These are phyloP conservation scores for Heliconius aoede DNA, from an alignment of 2,888 invertebrate genomes.

Conservation along the genomic window DNA sequence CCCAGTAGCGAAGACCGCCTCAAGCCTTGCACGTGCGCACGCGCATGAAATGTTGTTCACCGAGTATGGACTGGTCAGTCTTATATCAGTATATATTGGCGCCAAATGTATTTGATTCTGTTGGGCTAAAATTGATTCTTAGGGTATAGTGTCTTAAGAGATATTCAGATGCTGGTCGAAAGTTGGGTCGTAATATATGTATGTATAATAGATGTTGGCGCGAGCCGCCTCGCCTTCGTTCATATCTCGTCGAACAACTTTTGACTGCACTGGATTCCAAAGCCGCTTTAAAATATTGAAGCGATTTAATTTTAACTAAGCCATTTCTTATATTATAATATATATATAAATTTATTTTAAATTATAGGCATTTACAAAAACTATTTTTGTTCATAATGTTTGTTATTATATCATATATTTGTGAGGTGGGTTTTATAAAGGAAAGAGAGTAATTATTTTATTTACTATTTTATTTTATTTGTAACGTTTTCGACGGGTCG, in stretches of 20 bases:
- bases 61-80: conserved; percentile 54
- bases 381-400: conserved; percentile 1
- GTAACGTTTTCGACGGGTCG: conserved; percentile 46
- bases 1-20: conserved; percentile 72
- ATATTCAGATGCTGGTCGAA: conserved; percentile 22
- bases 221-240: conserved; percentile 50
- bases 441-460: conserved; percentile 64
- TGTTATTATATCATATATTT: background rate
- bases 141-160: background rate
- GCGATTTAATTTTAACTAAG: conserved; percentile 56
- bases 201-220: conserved; percentile 44
- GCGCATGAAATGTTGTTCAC: conserved; percentile 56
- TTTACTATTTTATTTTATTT: conserved; percentile 66
- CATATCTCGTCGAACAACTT: conserved; percentile 71
- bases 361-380: conserved; percentile 18
- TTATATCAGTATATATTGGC: conserved; percentile 33
- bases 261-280: conserved; percentile 56
- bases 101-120: conserved; percentile 26
- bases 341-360: conserved; percentile 49
- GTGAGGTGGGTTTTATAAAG: conserved; percentile 34
- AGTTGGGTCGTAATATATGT: conserved; percentile 35
- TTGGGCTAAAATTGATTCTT: conserved; percentile 27
- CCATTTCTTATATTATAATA: conserved; percentile 52
- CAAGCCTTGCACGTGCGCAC: conserved; percentile 73
- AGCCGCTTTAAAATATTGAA: conserved; percentile 55